These are phyloP conservation scores for Drosophila kuntzei DNA, from an alignment of 2,888 invertebrate species.

Conservation along the genomic window DNA sequence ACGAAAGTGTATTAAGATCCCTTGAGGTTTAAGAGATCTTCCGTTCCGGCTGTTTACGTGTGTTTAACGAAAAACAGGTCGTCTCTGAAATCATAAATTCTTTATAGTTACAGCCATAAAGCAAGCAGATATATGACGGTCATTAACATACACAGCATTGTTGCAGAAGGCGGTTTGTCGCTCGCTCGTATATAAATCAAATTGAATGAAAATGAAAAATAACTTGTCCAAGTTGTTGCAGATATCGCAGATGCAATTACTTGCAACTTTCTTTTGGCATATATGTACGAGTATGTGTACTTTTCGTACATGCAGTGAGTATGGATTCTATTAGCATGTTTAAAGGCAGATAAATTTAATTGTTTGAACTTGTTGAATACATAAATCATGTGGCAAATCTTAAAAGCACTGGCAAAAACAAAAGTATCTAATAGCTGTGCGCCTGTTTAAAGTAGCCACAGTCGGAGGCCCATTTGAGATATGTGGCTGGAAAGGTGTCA, in stretches of 20 bases:
- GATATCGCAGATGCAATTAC: conserved; percentile 47
- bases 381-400: conserved; percentile 76
- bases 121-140: conserved; percentile 62
- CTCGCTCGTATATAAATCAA: conserved; percentile 41
- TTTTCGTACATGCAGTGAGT: conserved; percentile 20
- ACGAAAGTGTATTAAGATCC: background rate
- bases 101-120: conserved; percentile 74
- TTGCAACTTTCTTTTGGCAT: conserved; percentile 43
- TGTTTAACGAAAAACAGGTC: conserved; percentile 23
- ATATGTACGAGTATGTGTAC: background rate
- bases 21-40: conserved; percentile 3
- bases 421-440: conserved; percentile 77
- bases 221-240: conserved; percentile 27
- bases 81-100: conserved; percentile 67
- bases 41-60: background rate
- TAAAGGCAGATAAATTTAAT: conserved; percentile 67
- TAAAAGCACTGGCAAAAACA: conserved; percentile 63
- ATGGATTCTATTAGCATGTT: conserved; percentile 31
- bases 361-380: conserved; percentile 61
- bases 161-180: conserved; percentile 1
- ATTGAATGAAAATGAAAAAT: conserved; percentile 55
- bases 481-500: conserved; percentile 59
- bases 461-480: conserved; percentile 49
- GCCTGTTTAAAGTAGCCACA: conserved; percentile 67
- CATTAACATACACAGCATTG: conserved; percentile 60